phyloP scores from a whole-genome alignment of 2,888 invertebrate genomes.

The Sarcophaga subvicina region DNA sequence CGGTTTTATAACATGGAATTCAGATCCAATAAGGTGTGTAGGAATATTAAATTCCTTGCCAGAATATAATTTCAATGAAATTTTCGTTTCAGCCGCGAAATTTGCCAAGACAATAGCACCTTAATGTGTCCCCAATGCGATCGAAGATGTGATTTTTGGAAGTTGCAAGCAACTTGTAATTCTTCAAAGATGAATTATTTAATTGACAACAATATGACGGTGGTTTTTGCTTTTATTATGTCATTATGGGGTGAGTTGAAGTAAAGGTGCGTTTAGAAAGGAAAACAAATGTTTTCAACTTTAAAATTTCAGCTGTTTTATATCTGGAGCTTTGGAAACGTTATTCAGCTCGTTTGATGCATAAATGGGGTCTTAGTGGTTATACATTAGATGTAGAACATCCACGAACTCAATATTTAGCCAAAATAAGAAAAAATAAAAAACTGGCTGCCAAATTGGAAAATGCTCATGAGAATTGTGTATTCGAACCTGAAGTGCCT shows the following conservation, averaged over 20 bases:
- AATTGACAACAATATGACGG: constrained; percentile 91
- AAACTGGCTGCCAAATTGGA: constrained; percentile 82
- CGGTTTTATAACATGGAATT: constrained; percentile 82
- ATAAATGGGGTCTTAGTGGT: constrained; percentile 91
- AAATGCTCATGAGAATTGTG: constrained; percentile 84
- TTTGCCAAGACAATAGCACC: constrained; percentile 84
- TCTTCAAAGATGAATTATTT: constrained; percentile 89
- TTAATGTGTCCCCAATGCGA: constrained; percentile 93
- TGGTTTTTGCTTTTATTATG: constrained; percentile 91
- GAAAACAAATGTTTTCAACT: background rate
- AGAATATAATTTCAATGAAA: too few species aligned
- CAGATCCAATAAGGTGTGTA: constrained; percentile 81
- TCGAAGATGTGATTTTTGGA: constrained; percentile 88
- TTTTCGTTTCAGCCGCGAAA: constrained; percentile 82
- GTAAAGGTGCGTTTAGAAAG: background rate
- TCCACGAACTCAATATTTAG: constrained; percentile 89
- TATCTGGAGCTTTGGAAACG: constrained; percentile 94
- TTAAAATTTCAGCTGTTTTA: constrained; percentile 83
- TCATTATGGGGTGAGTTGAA: constrained; percentile 87
- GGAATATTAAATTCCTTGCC: fast-evolving
- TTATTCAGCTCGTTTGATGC: constrained; percentile 89
- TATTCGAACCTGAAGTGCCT: constrained; percentile 88
- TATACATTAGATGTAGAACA: constrained; percentile 89
- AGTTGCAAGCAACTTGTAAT: constrained; percentile 87
- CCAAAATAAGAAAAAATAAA: constrained; percentile 84